Evolutionary conservation across 1,140 invertebrate genomes (phyloP), one percentile per base, ranked within the genome.

Genomic region (Cyrtorhinus lividipennis): DNA sequence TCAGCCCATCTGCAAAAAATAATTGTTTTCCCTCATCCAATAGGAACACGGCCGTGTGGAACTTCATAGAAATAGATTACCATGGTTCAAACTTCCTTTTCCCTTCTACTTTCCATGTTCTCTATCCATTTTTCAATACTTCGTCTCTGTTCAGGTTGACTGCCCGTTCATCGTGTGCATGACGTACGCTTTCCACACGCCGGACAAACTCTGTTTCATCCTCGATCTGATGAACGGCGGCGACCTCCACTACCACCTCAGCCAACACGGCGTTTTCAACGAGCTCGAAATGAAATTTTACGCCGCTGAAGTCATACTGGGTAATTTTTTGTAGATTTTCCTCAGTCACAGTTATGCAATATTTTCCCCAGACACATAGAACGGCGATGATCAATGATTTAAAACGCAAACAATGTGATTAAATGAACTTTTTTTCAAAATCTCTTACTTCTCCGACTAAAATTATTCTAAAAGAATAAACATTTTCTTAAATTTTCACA

Each of bases 91-190:
- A 24, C 48, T 58, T 23, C 27, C 20, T 58, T 58, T 22, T 24
- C 18, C 24, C 27, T 22, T 58, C 27, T 58, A 23, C 18, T 45
- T 12, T 48, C 22, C n/a, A 48, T 48, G n/a, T 48, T 48, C n/a
- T n/a, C n/a, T n/a, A n/a, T n/a, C n/a, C n/a, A 23, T 2, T 57
- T 24, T 57, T 57, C 24, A 1, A 2, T n/a, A n/a, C n/a, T 59
- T 59, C n/a, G 20, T 27, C 67, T 64, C 79, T 78, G n/a, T 78
- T 25, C 78, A 95, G 90, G 90, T 96, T 73, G 96, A 98, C 73
- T 98, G 96, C 74, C 97, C 97, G 12, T 99, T 99, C 77, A 99
- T 99, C 72, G 97, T 99, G 27, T 99, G 96, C 77, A 99, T 99
- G 97, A 99, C 97, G 5, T 99, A 99, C 79, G 97, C 97, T 44